Percentiles rank a stretch among this genome's conserved stretches.
phyloP scores from a whole-genome alignment of 1,140 invertebrate species.

The Colletes gigas region DNA sequence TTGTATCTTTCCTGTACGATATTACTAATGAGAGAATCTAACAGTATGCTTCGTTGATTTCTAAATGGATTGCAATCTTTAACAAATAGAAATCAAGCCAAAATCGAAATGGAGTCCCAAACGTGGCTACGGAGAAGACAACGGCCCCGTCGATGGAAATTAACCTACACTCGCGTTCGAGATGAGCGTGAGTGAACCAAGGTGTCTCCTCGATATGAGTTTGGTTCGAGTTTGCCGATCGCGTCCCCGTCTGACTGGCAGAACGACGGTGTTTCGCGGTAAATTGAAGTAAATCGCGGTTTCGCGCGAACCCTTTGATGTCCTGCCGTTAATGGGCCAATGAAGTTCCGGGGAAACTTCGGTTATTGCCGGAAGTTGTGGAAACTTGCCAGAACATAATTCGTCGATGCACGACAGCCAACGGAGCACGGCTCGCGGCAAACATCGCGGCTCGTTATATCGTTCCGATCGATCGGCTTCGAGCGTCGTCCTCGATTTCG shows the following conservation, averaged over 20 bases:
- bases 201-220: neutral
- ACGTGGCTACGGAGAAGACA: neutral
- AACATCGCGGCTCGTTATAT: constrained; percentile 1
- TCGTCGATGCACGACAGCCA: neutral
- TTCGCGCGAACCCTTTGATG: constrained; percentile 40
- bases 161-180: neutral
- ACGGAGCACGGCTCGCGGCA: neutral
- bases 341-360: constrained; percentile 30
- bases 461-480: constrained; percentile 16
- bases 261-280: constrained; percentile 9
- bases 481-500: neutral
- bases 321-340: constrained; percentile 37
- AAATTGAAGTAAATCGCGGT: constrained; percentile 45
- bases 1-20: too few species aligned
- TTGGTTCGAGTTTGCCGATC: constrained; percentile 34
- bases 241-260: too few species aligned
- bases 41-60: too few species aligned
- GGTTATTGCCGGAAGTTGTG: constrained; percentile 25
- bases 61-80: too few species aligned
- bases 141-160: constrained; percentile 1
- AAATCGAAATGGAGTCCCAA: neutral
- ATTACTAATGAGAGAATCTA: too few species aligned
- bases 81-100: too few species aligned
- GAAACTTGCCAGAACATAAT: constrained; percentile 34
- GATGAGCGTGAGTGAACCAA: neutral